Conservation (phyloP, 2,888 invertebrate species). For the Caenorhabditis zanzibari region DNA sequence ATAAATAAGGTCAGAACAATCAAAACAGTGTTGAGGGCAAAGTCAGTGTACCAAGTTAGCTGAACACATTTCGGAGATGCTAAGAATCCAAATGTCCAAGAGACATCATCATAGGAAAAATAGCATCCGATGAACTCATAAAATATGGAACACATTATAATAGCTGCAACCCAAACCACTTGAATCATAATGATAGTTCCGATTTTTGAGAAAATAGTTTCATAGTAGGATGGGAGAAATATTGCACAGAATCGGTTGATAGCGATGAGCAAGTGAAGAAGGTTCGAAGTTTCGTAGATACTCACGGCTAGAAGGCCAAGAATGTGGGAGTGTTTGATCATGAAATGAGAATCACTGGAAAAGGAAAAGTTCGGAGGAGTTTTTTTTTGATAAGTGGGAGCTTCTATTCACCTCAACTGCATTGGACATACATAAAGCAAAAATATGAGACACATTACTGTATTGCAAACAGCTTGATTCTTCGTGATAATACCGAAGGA, state of each 20-base stretch:
- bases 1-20: constrained; percentile 16
- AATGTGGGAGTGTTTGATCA: constrained; percentile 27
- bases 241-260: constrained; percentile 44
- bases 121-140: constrained; percentile 44
- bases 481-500: constrained; percentile 44
- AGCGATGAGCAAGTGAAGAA: constrained; percentile 33
- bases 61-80: constrained; percentile 3
- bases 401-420: constrained; percentile 38
- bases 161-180: constrained; percentile 6
- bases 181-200: constrained; percentile 31
- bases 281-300: constrained; percentile 34
- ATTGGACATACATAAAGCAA: constrained; percentile 36
- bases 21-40: constrained; percentile 27
- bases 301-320: constrained; percentile 29
- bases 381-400: too few relatives aligned
- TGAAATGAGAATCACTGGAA: not conserved
- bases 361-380: too few relatives aligned
- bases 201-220: constrained; percentile 25
- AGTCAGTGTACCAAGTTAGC: constrained; percentile 43
- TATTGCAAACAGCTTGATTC: constrained; percentile 45
- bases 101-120: constrained; percentile 39
- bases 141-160: constrained; percentile 17
- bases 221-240: constrained; percentile 22
- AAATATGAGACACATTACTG: constrained; percentile 42
- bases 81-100: constrained; percentile 40